Base-by-base conservation (phyloP, 2,113 vertebrate species). In the Sakesphorus luctuosus region DNA sequence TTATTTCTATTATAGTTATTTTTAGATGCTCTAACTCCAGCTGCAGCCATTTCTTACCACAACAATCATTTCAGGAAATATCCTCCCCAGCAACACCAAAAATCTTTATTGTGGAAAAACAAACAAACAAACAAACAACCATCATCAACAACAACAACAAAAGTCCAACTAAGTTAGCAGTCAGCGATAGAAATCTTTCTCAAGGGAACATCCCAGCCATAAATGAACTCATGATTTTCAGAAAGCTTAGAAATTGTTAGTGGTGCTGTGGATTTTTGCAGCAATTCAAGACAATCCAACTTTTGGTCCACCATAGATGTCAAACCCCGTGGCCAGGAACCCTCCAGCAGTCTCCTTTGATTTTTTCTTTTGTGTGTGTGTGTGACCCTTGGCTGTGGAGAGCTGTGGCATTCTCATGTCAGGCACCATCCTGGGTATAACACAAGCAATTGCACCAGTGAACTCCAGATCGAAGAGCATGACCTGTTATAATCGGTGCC, bases 1-100 rank as follows among this genome's bases (percentile, higher is more conserved):
- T 94, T 94, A 83, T 95, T 90, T 85, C 49, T 80, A 26, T 77
- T 73, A 66, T 5, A 5, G 46, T 62, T 93, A 83, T 90, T 97
- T 97, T 95, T 94, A 77, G 58, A 46, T 69, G n/a, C n/a, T 65
- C 9, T 53, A 85, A 36, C 40, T 93, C 71, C 85, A 93, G 75
- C 63, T 94, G 67, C 67, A 93, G 16, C 46, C 19, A 26, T 83
- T 95, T 94, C 55, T 85, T 75, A 69, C 53, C 38, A 6, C 10
- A 78, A 52, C 21, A 87, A 40, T 46, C 59, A 25, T 87, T 88
- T 73, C 62, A 91, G 85, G 67, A 88, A 90, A 61, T 40, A 90
- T 52, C 14, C 9, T 85, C 25, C 62, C 29, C 36, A 73, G 82
- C 24, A 83, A 76, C 18, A 53, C 36, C 69, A 36, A 49, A 83